Evolutionary conservation across 2,797 vertebrate species (phyloP).

Genomic region (Helarctos malayanus): DNA sequence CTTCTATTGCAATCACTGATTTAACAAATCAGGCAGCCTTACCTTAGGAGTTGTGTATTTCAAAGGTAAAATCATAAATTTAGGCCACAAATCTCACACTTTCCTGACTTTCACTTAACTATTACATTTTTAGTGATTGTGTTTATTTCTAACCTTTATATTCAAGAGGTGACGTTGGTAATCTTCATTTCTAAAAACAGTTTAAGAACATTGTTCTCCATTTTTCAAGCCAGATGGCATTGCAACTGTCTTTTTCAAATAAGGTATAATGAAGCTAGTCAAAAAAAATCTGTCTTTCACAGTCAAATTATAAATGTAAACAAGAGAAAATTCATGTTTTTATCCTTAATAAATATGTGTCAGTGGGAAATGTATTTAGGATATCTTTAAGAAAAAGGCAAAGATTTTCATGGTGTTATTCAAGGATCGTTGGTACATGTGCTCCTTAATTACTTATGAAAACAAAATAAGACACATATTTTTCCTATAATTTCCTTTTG

Average conservation of each 20-base stretch:
- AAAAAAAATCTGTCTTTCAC: not conserved
- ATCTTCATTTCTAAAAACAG: conserved; percentile 24
- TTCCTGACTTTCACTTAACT: not conserved
- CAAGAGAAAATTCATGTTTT: not conserved
- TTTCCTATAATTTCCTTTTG: not conserved
- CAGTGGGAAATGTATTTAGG: not conserved
- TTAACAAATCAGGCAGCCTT: not conserved
- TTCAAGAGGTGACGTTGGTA: not conserved
- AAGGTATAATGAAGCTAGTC: not conserved
- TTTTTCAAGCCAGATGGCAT: conserved; percentile 37
- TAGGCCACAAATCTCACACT: not conserved
- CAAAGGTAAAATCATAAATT: conserved; percentile 1
- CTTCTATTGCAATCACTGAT: not conserved
- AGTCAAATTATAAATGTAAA: conserved; percentile 17
- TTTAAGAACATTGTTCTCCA: conserved; percentile 36
- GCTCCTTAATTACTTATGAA: not conserved
- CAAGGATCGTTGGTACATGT: not conserved
- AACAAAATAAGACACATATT: not conserved
- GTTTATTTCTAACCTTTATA: not conserved
- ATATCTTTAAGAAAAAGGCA: not conserved
- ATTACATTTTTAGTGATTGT: not conserved
- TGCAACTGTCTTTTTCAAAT: conserved; percentile 48
- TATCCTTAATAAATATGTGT: not conserved
- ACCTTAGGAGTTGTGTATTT: not conserved
- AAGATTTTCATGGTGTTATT: not conserved